Evolutionary conservation across 2,888 invertebrate species (phyloP).

Genomic region (Euproctis similis): DNA sequence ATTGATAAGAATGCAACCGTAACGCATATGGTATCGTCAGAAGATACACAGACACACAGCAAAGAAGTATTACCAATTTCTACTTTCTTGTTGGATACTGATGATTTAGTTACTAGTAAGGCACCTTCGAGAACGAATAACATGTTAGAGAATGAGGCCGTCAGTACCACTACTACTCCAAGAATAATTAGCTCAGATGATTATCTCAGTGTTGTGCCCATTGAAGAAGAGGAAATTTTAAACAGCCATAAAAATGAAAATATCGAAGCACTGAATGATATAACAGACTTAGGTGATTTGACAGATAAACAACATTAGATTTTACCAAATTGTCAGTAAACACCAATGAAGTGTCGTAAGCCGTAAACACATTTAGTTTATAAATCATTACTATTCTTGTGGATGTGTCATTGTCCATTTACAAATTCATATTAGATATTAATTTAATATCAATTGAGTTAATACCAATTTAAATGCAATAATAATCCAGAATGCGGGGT

Average conservation of each 20-base stretch:
- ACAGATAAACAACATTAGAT: constrained; percentile 64
- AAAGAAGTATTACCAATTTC: constrained; percentile 37
- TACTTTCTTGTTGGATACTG: constrained; percentile 58
- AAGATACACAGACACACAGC: constrained; percentile 8
- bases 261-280: constrained; percentile 54
- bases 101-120: constrained; percentile 46
- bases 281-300: constrained; percentile 68
- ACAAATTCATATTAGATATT: constrained; percentile 32
- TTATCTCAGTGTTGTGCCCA: constrained; percentile 58
- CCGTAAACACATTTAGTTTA: constrained; percentile 35
- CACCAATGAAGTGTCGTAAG: constrained; percentile 46
- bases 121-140: constrained; percentile 19
- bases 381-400: constrained; percentile 49
- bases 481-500: constrained; percentile 12
- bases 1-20: constrained; percentile 9
- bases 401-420: constrained; percentile 45
- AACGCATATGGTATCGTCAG: too few species aligned
- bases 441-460: too few species aligned
- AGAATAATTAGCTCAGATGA: constrained; percentile 27
- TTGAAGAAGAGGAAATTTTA: constrained; percentile 35
- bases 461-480: constrained; percentile 27
- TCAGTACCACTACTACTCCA: constrained; percentile 12
- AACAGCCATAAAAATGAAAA: constrained; percentile 45
- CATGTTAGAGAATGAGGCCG: constrained; percentile 20
- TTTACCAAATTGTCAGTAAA: constrained; percentile 47